Conservation (phyloP, 2,888 invertebrate species). For the Cosmia pyralina region DNA sequence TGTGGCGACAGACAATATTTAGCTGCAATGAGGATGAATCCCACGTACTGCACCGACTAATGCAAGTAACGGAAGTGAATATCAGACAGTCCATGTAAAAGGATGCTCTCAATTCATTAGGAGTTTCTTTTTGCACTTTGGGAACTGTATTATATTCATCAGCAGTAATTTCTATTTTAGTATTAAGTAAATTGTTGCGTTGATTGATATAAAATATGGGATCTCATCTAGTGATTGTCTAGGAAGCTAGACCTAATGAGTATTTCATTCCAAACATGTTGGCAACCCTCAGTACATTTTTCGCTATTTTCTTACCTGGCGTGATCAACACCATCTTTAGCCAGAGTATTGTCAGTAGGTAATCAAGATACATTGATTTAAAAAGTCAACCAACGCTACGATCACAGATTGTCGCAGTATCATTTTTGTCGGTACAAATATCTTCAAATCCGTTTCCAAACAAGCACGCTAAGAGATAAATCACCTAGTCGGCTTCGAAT, state of each 20-base stretch:
- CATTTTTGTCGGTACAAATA: slow-evolving; percentile 11
- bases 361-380: not conserved
- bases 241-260: slow-evolving; percentile 13
- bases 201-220: slow-evolving; percentile 26
- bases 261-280: slow-evolving; percentile 19
- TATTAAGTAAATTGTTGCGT: slow-evolving; percentile 3
- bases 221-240: not conserved
- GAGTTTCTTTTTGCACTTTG: slow-evolving; percentile 38
- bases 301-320: slow-evolving; percentile 8
- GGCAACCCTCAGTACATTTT: slow-evolving; percentile 17
- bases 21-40: slow-evolving; percentile 83
- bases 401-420: not conserved
- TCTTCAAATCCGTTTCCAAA: slow-evolving; percentile 42
- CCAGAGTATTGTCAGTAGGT: not conserved
- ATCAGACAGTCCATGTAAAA: slow-evolving; percentile 69
- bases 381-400: not conserved
- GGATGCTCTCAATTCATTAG: slow-evolving; percentile 61
- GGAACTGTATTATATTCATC: not conserved
- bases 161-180: slow-evolving; percentile 3
- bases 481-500: slow-evolving; percentile 20
- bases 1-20: slow-evolving; percentile 66
- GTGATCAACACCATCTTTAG: slow-evolving; percentile 7
- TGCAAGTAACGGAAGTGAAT: slow-evolving; percentile 73
- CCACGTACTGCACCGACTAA: slow-evolving; percentile 70
- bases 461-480: slow-evolving; percentile 43